phyloP scores from a whole-genome alignment of 53 echinoderm and acorn worm genomes.

The Echinometra lucunter region DNA sequence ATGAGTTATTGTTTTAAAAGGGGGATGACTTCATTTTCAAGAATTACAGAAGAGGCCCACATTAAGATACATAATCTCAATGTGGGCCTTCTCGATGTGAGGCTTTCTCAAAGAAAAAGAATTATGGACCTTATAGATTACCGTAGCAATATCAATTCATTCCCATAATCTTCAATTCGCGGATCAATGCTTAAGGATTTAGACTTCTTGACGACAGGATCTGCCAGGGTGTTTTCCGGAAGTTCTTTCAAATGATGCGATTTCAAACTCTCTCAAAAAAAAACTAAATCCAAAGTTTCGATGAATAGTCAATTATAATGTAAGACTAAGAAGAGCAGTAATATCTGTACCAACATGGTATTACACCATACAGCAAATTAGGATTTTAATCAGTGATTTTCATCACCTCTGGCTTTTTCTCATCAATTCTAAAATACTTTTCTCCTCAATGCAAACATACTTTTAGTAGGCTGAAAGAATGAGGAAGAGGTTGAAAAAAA shows the following conservation, averaged over 20 bases:
- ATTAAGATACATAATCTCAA: not conserved
- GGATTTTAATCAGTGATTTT: no score
- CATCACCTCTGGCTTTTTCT: no score
- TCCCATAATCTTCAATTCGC: not conserved
- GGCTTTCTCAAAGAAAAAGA: not conserved
- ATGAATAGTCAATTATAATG: not conserved
- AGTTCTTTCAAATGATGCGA: not conserved
- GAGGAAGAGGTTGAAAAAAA: no score
- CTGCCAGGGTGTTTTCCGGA: not conserved
- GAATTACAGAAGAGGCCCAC: not conserved
- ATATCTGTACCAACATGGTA: no score
- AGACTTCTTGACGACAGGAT: constrained; percentile 2
- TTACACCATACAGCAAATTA: no score
- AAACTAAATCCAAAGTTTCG: not conserved
- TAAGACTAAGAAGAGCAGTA: not conserved
- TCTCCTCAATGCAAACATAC: no score
- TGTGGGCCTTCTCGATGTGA: not conserved
- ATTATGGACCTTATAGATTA: not conserved
- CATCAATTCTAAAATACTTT: no score
- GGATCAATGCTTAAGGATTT: not conserved
- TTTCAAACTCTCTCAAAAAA: not conserved
- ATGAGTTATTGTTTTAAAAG: not conserved
- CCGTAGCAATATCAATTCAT: not conserved
- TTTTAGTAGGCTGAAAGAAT: no score
- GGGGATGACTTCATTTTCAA: not conserved